These are phyloP conservation scores for Smittia sp. DNA, from an alignment of 2,888 invertebrate species.

Conservation along the genomic window DNA sequence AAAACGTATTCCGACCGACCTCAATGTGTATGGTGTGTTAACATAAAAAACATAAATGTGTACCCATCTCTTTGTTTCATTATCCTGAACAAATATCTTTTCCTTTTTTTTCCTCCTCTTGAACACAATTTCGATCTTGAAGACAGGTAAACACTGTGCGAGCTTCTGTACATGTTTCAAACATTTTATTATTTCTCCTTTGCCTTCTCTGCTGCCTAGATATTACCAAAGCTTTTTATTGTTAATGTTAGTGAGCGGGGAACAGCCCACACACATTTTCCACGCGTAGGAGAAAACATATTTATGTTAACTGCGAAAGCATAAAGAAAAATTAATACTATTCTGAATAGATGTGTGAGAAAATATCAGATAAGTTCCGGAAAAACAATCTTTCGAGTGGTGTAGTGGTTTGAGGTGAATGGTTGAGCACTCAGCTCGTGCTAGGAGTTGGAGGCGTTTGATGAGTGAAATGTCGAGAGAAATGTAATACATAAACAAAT, in stretches of 20 bases:
- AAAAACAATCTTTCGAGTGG: too few species aligned
- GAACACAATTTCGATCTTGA: conserved; percentile 22
- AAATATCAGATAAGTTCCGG: too few species aligned
- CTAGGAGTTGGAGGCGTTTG: too few species aligned
- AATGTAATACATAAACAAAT: too few species aligned
- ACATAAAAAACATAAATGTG: conserved; percentile 35
- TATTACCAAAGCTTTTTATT: conserved; percentile 17
- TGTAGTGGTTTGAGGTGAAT: too few species aligned
- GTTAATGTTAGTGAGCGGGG: background rate
- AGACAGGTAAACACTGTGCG: conserved; percentile 38
- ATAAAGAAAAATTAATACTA: conserved; percentile 19
- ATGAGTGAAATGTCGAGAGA: too few species aligned
- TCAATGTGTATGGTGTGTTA: conserved; percentile 32
- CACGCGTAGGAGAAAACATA: background rate
- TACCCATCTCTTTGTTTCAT: conserved; percentile 36
- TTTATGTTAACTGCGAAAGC: conserved; percentile 19
- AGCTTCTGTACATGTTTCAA: conserved; percentile 9
- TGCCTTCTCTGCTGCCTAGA: too few species aligned
- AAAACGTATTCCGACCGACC: conserved; percentile 25
- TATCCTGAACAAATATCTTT: conserved; percentile 39
- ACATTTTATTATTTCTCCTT: conserved; percentile 13
- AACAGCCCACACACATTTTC: conserved; percentile 13
- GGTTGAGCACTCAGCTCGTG: too few species aligned
- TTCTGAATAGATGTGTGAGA: too few species aligned
- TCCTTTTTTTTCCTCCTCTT: conserved; percentile 16